Evolutionary conservation across 2,797 vertebrate genomes (phyloP), one percentile per base, ranked within the genome.

Genomic region (Furcifer pardalis): DNA sequence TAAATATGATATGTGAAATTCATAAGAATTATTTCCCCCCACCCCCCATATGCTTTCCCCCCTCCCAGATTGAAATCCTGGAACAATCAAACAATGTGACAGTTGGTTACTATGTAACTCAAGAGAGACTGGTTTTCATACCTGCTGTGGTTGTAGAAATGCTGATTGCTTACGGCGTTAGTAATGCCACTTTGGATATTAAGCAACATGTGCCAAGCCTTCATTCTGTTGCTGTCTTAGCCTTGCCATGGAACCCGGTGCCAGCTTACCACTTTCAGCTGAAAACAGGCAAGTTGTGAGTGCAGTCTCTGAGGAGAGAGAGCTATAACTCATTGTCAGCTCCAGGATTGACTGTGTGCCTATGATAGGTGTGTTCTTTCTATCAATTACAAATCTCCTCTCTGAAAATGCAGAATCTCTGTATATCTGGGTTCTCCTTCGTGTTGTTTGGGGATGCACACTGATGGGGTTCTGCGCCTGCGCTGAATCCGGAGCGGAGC

Each of bases 101-200:
- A 0, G 95, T 99, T 73, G 98, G 97, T 65, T 99, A 98, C 95
- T 99, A 98, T 0, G 98, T 98, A 83, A 97, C 96, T 0, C 93
- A 94, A 83, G 97, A 96, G 63, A 96, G 96, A 75, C 91, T 96
- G 87, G 97, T 99, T 78, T 99, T 98, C 93, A 92, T 96, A 10
- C 96, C 98, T 0, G 96, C 97, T 1, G 97, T 97, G 0, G 97
- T 99, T 68, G 92, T 97, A 0, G 96, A 98, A 82, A 95, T 93
- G 86, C 95, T 99, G 86, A 95, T 93, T 3, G 94, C 95, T 2
- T 99, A 98, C 0, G 97, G 97, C 30, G 87, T 97, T 10, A 96
- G 97, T 95, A 98, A 97, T 0, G 95, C 98, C 95, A 97, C 97
- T 12, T 96, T 96, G 1, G 98, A 99, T 92, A 95, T 99, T 86